Conservation (phyloP, 2,113 vertebrate species). For the Ammodytes dubius region DNA sequence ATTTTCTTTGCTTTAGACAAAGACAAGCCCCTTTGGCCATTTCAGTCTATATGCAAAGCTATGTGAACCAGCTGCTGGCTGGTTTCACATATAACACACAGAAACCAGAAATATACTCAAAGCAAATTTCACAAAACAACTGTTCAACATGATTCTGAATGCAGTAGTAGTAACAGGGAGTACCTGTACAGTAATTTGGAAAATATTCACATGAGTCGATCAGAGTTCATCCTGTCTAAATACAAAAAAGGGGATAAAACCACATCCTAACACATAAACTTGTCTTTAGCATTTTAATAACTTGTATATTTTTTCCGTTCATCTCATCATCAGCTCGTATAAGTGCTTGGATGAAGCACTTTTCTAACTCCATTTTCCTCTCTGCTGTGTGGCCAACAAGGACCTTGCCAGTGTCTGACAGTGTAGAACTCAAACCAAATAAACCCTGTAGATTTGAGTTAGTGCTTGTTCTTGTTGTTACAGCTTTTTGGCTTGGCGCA, state of each 20-base stretch:
- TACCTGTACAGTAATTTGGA: background rate
- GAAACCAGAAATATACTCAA: background rate
- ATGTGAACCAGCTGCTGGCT: background rate
- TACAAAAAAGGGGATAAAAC: background rate
- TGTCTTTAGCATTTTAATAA: constrained; percentile 15
- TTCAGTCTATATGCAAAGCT: background rate
- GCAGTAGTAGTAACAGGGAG: background rate
- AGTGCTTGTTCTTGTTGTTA: constrained; percentile 75
- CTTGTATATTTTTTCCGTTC: constrained; percentile 19
- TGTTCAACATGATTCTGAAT: background rate
- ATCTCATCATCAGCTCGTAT: constrained; percentile 29
- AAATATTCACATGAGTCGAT: background rate
- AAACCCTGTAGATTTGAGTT: constrained; percentile 71
- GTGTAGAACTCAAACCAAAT: constrained; percentile 73
- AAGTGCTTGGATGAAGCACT: constrained; percentile 24
- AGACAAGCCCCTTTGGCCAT: background rate
- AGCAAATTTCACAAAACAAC: constrained; percentile 6
- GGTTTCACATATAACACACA: background rate
- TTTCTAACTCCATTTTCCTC: constrained; percentile 52
- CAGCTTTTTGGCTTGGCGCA: constrained; percentile 72
- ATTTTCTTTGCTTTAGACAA: no score
- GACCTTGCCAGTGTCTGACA: constrained; percentile 64
- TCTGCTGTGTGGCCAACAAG: constrained; percentile 46
- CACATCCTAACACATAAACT: background rate
- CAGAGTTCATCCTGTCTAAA: constrained; percentile 6